Evolutionary conservation across 2,113 vertebrate species (phyloP).

Genomic region (Nothocercus julius): DNA sequence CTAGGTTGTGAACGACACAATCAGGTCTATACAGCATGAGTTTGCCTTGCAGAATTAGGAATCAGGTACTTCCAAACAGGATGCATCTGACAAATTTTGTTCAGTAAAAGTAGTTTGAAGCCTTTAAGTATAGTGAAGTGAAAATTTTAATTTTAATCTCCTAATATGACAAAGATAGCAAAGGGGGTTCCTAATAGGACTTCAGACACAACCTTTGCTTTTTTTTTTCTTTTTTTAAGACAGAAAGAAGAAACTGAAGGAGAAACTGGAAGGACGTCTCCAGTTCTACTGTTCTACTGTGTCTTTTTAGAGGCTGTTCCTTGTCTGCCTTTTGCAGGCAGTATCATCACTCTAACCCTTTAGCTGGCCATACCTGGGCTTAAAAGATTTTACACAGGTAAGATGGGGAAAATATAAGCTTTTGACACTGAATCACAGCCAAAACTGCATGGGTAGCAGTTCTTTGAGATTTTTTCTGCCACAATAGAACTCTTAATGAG

Average conservation of each 20-base stretch:
- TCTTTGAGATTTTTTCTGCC: background rate
- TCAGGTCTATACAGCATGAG: fast-evolving
- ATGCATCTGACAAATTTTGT: background rate
- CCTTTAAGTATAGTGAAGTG: background rate
- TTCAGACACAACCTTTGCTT: background rate
- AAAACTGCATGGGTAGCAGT: background rate
- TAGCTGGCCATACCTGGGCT: too few relatives aligned
- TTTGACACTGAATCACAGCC: background rate
- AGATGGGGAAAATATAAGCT: background rate
- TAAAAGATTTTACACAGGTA: background rate
- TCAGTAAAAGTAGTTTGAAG: background rate
- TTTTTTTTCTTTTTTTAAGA: background rate
- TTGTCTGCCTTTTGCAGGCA: background rate
- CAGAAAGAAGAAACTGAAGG: background rate
- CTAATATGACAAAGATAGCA: background rate
- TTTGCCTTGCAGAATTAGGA: background rate
- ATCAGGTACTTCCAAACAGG: background rate
- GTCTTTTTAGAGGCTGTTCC: background rate
- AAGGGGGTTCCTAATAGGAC: background rate
- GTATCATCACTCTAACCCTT: background rate
- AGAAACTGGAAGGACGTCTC: background rate
- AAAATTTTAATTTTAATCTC: constrained; percentile 17
- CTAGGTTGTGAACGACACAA: fast-evolving
- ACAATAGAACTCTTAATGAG: background rate
- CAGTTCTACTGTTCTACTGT: background rate